These are phyloP conservation scores for Pao palembangensis DNA, from an alignment of 2,113 vertebrate genomes.

Conservation along the genomic window DNA sequence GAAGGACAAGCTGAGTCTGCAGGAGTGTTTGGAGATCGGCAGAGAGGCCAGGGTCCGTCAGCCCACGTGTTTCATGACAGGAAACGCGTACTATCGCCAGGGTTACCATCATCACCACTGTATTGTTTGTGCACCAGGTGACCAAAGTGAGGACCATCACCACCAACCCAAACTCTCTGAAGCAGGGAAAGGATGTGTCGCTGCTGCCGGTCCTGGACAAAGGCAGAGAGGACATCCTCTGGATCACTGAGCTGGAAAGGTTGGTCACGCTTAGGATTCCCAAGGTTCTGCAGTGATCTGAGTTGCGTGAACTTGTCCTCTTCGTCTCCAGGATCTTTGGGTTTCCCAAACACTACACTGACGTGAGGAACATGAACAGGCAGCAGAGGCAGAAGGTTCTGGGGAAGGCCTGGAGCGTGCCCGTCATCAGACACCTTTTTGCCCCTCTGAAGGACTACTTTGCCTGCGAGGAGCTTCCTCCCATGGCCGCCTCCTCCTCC, in stretches of 20 bases:
- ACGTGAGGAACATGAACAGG: constrained; percentile 81
- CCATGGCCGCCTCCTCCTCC: background rate
- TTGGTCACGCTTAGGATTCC: constrained; percentile 26
- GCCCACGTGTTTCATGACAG: background rate
- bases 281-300: background rate
- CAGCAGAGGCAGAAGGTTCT: constrained; percentile 86
- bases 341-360: constrained; percentile 91
- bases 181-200: constrained; percentile 74
- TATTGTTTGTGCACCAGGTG: constrained; percentile 67
- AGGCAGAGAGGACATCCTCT: constrained; percentile 80
- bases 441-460: constrained; percentile 96
- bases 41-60: constrained; percentile 80
- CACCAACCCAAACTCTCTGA: constrained; percentile 82
- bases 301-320: background rate
- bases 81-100: background rate
- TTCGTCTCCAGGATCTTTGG: constrained; percentile 85
- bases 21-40: constrained; percentile 83
- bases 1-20: constrained; percentile 81
- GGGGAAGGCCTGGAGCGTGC: constrained; percentile 88
- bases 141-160: constrained; percentile 86
- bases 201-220: constrained; percentile 79
- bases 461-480: constrained; percentile 81
- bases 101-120: background rate
- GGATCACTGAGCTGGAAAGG: constrained; percentile 87
- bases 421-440: constrained; percentile 90